Percentiles rank a stretch among this genome's conserved stretches.
These are phyloP conservation scores for Cladopsammia gracilis DNA, from an alignment of 64 coral and sea anemone genomes.

Conservation along the genomic window DNA sequence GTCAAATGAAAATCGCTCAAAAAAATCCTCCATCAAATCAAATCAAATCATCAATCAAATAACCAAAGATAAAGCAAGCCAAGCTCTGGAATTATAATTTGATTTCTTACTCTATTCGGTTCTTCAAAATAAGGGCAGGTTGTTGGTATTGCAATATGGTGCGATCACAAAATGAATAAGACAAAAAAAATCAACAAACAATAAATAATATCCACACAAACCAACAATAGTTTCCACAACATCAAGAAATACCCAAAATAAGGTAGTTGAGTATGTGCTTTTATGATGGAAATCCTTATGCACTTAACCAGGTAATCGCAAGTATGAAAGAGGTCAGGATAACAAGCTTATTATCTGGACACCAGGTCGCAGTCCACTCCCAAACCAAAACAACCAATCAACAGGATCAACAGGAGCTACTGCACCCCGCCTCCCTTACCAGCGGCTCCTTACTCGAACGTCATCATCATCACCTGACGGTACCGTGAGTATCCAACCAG, in stretches of 20 bases:
- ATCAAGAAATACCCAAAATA: background rate
- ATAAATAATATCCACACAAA: too few species aligned
- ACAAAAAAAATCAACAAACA: too few species aligned
- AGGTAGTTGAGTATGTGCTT: background rate
- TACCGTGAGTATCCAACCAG: background rate
- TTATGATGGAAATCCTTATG: background rate
- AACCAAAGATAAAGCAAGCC: background rate
- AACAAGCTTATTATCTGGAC: conserved; percentile 51
- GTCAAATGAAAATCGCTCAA: too few species aligned
- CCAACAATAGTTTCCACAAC: too few species aligned
- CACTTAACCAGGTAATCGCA: background rate
- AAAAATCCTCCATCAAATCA: too few species aligned
- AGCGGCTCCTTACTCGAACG: conserved; percentile 1
- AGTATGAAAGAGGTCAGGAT: conserved; percentile 17
- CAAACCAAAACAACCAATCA: background rate
- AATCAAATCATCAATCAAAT: too few species aligned
- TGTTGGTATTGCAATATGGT: too few species aligned
- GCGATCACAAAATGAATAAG: too few species aligned
- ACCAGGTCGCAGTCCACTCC: background rate
- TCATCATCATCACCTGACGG: conserved; percentile 20
- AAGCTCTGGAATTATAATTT: too few species aligned
- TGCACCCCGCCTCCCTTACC: conserved; percentile 40
- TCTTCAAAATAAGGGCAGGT: too few species aligned
- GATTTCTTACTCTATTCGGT: too few species aligned
- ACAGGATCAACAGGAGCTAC: background rate